Conservation (phyloP, 2,113 vertebrate genomes). For the Ramphastos sulfuratus region DNA sequence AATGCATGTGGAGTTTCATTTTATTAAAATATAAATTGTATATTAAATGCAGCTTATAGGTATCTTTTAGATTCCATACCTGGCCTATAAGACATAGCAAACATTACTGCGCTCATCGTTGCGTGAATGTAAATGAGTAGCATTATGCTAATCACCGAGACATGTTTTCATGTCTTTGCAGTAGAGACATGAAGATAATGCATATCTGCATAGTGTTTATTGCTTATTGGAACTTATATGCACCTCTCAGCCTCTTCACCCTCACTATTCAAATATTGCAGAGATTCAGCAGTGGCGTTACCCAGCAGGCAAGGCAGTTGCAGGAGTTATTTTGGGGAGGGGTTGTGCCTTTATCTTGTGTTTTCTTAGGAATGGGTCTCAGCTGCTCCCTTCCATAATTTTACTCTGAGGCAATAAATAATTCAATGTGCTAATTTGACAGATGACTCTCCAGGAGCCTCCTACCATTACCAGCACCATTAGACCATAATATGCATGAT, state of each 20-base stretch:
- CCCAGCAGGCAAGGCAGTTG: slow-evolving; percentile 4
- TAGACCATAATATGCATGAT: slow-evolving; percentile 82
- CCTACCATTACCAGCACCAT: slow-evolving; percentile 84
- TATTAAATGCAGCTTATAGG: not conserved
- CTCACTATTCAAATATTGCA: not conserved
- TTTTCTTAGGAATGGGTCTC: slow-evolving; percentile 76
- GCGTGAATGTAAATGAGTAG: not conserved
- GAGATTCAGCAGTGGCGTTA: not conserved
- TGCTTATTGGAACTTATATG: not conserved
- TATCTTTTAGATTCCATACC: not conserved
- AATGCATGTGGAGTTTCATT: not conserved
- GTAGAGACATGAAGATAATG: not conserved
- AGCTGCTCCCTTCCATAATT: slow-evolving; percentile 81
- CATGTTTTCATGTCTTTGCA: not conserved
- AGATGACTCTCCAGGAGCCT: slow-evolving; percentile 84
- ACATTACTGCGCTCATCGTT: not conserved
- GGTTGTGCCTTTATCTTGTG: slow-evolving; percentile 33
- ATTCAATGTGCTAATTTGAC: slow-evolving; percentile 89
- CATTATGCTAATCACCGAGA: not conserved
- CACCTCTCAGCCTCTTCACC: not conserved
- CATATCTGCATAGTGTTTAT: not conserved
- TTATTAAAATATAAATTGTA: not conserved
- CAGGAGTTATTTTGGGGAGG: not conserved
- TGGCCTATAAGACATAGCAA: not conserved
- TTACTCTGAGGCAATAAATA: slow-evolving; percentile 84